Conservation (phyloP, 2,888 invertebrate genomes). For the Chymomyza caudatula region DNA sequence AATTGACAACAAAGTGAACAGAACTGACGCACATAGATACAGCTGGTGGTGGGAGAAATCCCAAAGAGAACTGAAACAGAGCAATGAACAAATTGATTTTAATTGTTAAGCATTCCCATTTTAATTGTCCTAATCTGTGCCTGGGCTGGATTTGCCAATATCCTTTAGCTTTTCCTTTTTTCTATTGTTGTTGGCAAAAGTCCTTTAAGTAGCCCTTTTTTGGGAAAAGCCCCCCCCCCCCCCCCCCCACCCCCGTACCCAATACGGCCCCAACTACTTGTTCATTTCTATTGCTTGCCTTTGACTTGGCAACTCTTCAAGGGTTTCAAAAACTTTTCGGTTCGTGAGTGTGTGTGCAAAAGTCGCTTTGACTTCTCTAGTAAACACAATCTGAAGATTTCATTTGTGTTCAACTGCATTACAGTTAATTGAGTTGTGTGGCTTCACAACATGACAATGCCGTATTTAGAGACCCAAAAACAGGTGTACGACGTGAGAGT, state of each 20-base stretch:
- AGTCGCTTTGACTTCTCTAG: not conserved
- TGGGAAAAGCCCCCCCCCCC: not conserved
- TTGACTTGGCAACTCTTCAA: not conserved
- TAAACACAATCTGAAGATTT: not conserved
- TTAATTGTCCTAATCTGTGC: slow-evolving; percentile 69
- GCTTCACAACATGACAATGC: slow-evolving; percentile 44
- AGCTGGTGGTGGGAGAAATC: not conserved
- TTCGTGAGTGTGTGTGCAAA: not conserved
- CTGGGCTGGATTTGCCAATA: slow-evolving; percentile 53
- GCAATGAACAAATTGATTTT: slow-evolving; percentile 61
- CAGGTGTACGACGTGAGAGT: not conserved
- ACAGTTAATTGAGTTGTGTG: not conserved
- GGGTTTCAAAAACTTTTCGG: not conserved
- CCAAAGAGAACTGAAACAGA: not conserved
- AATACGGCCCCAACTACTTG: too few relatives aligned
- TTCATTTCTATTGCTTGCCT: too few relatives aligned
- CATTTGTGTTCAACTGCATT: not conserved
- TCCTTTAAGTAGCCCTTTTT: not conserved
- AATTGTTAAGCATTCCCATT: slow-evolving; percentile 71
- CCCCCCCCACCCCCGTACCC: too few relatives aligned
- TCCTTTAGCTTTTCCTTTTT: slow-evolving; percentile 44
- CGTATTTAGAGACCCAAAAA: slow-evolving; percentile 9
- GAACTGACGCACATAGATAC: not conserved
- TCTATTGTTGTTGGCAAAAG: not conserved
- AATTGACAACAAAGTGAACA: slow-evolving; percentile 60